These are phyloP conservation scores for Oceanites oceanicus DNA, from an alignment of 2,113 vertebrate species.

Conservation along the genomic window DNA sequence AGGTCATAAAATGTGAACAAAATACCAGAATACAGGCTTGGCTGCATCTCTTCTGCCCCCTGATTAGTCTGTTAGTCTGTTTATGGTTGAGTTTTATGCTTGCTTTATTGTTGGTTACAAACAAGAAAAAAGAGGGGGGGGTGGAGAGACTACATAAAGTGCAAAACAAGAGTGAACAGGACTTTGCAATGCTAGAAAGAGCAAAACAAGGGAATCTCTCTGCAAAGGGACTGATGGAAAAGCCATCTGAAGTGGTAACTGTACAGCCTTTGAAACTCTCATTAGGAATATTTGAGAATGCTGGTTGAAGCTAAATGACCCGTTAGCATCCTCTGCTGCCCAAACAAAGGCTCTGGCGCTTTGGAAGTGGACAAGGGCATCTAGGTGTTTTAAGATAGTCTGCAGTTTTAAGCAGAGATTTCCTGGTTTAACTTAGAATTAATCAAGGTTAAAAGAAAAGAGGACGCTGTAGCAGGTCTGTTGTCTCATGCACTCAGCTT, in stretches of 20 bases:
- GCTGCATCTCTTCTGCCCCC: not conserved
- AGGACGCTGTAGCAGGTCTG: not conserved
- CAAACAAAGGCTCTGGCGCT: not conserved
- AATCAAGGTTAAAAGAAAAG: not conserved
- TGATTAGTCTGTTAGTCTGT: not conserved
- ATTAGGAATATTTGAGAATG: not conserved
- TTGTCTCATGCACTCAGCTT: not conserved
- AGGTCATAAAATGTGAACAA: not conserved
- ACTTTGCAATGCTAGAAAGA: not conserved
- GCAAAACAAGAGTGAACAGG: not conserved
- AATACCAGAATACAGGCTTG: not conserved
- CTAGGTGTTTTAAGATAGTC: not conserved
- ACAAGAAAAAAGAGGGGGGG: not conserved
- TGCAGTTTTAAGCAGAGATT: not conserved
- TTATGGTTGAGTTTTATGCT: not conserved
- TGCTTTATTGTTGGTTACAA: not conserved
- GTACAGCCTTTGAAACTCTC: not conserved
- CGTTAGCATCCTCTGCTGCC: conserved; percentile 46
- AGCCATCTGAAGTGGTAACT: not conserved
- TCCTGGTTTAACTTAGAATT: not conserved
- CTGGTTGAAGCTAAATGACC: not conserved
- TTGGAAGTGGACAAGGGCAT: not conserved
- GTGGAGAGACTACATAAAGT: not conserved
- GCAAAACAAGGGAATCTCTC: not conserved
- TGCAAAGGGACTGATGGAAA: not conserved